Percentiles rank a stretch among this genome's conserved stretches.
phyloP scores from a whole-genome alignment of 2,888 invertebrate species.

The Cerastis rubricosa region DNA sequence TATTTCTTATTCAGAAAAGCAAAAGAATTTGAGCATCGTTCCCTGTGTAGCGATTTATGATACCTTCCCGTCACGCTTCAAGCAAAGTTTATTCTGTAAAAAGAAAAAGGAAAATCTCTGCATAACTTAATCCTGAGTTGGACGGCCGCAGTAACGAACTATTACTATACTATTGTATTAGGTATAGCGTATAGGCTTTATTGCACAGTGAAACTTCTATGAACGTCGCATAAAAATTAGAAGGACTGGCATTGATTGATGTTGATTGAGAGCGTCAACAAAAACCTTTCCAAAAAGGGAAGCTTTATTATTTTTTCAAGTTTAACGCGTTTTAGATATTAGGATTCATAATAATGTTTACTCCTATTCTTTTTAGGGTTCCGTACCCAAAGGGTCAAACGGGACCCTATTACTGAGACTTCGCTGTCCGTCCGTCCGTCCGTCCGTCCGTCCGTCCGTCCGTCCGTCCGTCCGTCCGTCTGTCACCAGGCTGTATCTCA shows the following conservation, averaged over 20 bases:
- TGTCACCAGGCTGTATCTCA: too few relatives aligned
- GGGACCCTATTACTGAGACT: too few relatives aligned
- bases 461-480: too few relatives aligned
- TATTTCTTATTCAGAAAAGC: slow-evolving; percentile 52
- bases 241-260: slow-evolving; percentile 68
- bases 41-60: slow-evolving; percentile 61
- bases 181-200: slow-evolving; percentile 53
- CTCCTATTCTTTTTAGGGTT: too few relatives aligned
- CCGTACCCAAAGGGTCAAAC: too few relatives aligned
- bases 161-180: too few relatives aligned
- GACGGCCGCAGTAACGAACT: slow-evolving; percentile 73
- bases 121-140: slow-evolving; percentile 67
- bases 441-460: too few relatives aligned
- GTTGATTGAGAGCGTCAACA: slow-evolving; percentile 48
- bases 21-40: slow-evolving; percentile 57
- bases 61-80: slow-evolving; percentile 66
- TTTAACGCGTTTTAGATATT: neutral
- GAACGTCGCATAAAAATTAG: slow-evolving; percentile 61
- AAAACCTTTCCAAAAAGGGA: slow-evolving; percentile 25
- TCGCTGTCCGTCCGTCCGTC: too few relatives aligned
- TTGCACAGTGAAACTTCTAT: slow-evolving; percentile 47
- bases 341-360: neutral
- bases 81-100: slow-evolving; percentile 63
- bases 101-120: slow-evolving; percentile 65
- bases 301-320: slow-evolving; percentile 6